Evolutionary conservation across 2,113 vertebrate genomes (phyloP), one percentile per base, ranked within the genome.

Genomic region (Halichoerus grypus): DNA sequence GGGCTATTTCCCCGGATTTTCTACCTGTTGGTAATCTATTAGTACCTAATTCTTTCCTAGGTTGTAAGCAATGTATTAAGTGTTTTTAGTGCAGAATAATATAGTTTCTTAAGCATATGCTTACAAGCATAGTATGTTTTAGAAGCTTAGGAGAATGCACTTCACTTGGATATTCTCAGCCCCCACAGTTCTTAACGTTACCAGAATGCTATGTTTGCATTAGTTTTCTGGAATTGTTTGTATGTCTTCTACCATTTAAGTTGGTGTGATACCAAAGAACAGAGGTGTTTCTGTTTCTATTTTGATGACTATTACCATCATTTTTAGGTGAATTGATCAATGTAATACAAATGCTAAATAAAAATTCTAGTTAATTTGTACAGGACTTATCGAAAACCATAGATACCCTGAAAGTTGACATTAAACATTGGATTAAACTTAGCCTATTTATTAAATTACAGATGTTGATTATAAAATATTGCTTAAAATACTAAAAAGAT

Each of bases 401-500:
- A 81, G 11, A 46, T 94, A 91, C 61, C 72, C 39, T 31, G 2
- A 93, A 89, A 89, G 39, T 83, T 96, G 72, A 95, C 33, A 69
- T 42, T 79, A 65, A 71, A 55, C n/a, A 18, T 49, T 92, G 42
- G 10, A 42, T 72, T 88, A 91, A 94, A 83, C 22, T 86, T 82
- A 57, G 77, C 31, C 49, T 87, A 53, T 53, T 76, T 87, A 19
- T 74, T 67, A 81, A 88, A 74, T 67, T 88, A 76, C 3, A 26
- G 63, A 80, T 81, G 31, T 74, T 85, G 46, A 51, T 46, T 90
- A 87, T 91, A 95, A 89, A 94, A 80, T 80, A 88, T 46, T 97
- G 71, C 33, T 92, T 86, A 51, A 55, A 92, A 89, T 95, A 88
- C 39, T 89, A 55, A 74, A 72, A 74, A 49, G 15, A 46, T 76